These are phyloP conservation scores for Mustela lutreola DNA, from an alignment of 2,113 vertebrate species.

Conservation along the genomic window DNA sequence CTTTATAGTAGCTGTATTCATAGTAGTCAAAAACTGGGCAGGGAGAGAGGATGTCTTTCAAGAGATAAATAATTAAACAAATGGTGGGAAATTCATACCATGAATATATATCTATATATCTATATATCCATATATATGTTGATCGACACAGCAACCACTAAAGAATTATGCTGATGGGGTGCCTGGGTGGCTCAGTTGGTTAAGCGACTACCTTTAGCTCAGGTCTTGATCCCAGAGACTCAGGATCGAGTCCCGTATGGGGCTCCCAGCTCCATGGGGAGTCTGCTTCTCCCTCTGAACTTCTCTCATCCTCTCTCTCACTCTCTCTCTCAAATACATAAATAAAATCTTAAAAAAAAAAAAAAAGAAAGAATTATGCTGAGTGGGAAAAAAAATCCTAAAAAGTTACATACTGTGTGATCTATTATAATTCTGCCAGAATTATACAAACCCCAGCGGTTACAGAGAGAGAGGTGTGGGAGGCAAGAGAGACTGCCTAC, in stretches of 20 bases:
- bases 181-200: too few relatives aligned
- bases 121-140: not conserved
- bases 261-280: too few relatives aligned
- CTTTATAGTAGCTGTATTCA: not conserved
- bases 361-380: not conserved
- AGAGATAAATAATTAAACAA: conserved; percentile 29
- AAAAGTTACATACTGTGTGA: not conserved
- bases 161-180: not conserved
- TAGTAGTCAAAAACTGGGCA: not conserved
- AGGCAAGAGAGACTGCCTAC: not conserved
- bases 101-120: too few relatives aligned
- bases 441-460: not conserved
- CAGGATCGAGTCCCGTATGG: too few relatives aligned
- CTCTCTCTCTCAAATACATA: too few relatives aligned
- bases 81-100: not conserved
- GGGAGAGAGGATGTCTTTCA: not conserved
- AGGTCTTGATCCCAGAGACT: too few relatives aligned
- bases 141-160: not conserved
- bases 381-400: not conserved
- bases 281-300: too few relatives aligned
- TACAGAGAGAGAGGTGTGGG: too few relatives aligned
- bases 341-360: too few relatives aligned
- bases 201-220: too few relatives aligned
- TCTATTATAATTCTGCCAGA: not conserved
- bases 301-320: too few relatives aligned